These are phyloP conservation scores for Bos indicus DNA, from an alignment of 2,113 vertebrate species.

Conservation along the genomic window DNA sequence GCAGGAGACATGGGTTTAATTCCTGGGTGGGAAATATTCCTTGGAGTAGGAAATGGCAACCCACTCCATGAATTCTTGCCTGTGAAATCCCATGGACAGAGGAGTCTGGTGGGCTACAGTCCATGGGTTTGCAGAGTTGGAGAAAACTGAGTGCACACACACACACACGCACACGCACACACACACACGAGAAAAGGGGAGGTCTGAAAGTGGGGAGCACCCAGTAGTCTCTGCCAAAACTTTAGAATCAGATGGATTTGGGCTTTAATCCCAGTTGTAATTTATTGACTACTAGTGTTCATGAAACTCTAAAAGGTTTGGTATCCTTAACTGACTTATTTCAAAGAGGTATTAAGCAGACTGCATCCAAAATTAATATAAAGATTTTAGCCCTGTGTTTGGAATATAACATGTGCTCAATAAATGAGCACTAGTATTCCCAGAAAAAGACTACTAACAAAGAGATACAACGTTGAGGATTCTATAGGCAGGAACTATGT, in stretches of 20 bases:
- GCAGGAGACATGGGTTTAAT: not conserved
- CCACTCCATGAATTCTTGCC: not conserved
- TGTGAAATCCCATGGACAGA: not conserved
- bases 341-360: not conserved
- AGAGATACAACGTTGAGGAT: not conserved
- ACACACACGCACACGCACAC: accelerated
- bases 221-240: not conserved
- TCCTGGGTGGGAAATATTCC: not conserved
- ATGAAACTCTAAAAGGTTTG: not conserved
- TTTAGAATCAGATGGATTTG: not conserved
- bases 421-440: not conserved
- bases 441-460: not conserved
- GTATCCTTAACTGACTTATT: not conserved
- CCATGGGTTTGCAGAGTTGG: not conserved
- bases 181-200: not conserved
- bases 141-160: no score
- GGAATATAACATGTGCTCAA: not conserved
- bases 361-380: not conserved
- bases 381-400: not conserved
- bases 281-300: not conserved
- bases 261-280: not conserved
- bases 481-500: not conserved
- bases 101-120: not conserved
- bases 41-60: not conserved
- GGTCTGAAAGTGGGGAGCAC: not conserved